phyloP scores from a whole-genome alignment of 2,797 vertebrate species.

The Tympanoctomys barrerae region DNA sequence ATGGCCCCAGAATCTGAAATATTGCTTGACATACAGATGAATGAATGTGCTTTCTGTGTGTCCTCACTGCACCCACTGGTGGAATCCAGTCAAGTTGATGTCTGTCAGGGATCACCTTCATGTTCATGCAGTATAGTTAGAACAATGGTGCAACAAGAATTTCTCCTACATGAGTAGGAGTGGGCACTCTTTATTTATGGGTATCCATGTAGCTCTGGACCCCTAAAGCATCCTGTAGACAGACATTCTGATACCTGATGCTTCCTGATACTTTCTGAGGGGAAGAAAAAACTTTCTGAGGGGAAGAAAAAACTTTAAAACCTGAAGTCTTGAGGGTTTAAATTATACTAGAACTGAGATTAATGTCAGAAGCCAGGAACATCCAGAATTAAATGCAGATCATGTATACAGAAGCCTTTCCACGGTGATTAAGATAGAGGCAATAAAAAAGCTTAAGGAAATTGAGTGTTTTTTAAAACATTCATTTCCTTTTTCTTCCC shows the following conservation, averaged over 20 bases:
- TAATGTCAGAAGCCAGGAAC: neutral
- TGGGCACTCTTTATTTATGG: neutral
- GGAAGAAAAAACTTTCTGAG: neutral
- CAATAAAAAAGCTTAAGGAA: neutral
- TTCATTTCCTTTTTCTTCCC: neutral
- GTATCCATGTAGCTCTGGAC: neutral
- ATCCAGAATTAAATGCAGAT: neutral
- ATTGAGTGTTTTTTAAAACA: neutral
- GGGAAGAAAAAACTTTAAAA: neutral
- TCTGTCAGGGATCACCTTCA: neutral
- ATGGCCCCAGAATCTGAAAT: neutral
- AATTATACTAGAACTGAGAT: neutral
- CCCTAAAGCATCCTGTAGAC: conserved; percentile 20
- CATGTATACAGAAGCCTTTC: neutral
- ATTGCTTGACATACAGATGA: neutral
- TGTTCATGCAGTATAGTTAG: neutral
- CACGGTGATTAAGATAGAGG: neutral
- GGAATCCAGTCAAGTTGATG: neutral
- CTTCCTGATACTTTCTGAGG: neutral
- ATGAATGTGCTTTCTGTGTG: neutral
- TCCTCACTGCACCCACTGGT: neutral
- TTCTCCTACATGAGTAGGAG: neutral
- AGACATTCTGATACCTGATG: neutral
- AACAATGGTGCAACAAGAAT: neutral
- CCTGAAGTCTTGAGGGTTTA: neutral